These are phyloP conservation scores for Diachasma alloeum DNA, from an alignment of 1,140 invertebrate species.

Conservation along the genomic window DNA sequence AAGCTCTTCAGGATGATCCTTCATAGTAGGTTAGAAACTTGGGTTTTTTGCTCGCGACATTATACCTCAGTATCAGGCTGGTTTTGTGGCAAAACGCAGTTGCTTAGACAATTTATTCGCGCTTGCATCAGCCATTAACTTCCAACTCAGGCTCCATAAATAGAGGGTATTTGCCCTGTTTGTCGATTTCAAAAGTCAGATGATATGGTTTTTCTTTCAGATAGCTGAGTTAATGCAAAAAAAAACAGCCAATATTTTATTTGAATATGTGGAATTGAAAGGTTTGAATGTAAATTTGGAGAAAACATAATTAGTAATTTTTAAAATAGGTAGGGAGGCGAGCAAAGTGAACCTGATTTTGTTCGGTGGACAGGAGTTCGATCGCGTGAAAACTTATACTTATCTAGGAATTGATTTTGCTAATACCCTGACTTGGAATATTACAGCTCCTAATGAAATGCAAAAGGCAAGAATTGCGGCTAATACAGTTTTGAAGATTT, in stretches of 20 bases:
- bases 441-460: background rate
- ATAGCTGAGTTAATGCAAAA: background rate
- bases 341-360: background rate
- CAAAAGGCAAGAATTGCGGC: slow-evolving; percentile 1
- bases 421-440: no score
- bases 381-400: background rate
- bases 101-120: background rate
- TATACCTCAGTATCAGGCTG: no score
- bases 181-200: background rate
- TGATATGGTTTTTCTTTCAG: background rate
- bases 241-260: background rate
- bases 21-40: background rate
- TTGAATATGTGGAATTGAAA: background rate
- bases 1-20: background rate
- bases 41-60: background rate
- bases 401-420: background rate
- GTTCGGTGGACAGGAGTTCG: background rate
- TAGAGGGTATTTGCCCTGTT: background rate
- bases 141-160: background rate
- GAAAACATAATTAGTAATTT: background rate
- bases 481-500: background rate
- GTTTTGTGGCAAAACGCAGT: background rate
- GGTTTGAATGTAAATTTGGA: background rate
- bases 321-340: background rate
- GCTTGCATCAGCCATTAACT: background rate